These are phyloP conservation scores for Scolopax bukidnonensis DNA, from an alignment of 2,797 vertebrate species.

Conservation along the genomic window DNA sequence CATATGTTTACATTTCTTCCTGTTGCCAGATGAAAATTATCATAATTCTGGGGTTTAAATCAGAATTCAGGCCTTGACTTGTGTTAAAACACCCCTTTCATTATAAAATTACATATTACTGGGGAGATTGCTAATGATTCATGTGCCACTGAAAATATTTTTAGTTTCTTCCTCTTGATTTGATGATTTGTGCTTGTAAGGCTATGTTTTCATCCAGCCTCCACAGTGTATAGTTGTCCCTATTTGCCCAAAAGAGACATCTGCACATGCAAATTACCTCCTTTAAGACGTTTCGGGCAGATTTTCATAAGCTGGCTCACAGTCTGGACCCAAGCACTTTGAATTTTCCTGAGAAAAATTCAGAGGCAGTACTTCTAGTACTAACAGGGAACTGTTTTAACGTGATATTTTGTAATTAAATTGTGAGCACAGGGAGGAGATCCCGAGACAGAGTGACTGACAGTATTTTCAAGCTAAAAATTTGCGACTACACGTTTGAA, in stretches of 20 bases:
- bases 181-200: slow-evolving; percentile 21
- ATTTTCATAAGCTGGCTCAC: background rate
- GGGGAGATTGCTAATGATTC: background rate
- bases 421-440: background rate
- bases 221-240: background rate
- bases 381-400: background rate
- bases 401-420: background rate
- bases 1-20: background rate
- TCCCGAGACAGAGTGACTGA: background rate
- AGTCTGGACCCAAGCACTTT: background rate
- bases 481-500: background rate
- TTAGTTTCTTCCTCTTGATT: slow-evolving; percentile 28
- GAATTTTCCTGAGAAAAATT: background rate
- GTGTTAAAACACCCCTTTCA: background rate
- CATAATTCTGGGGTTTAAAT: background rate
- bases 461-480: background rate
- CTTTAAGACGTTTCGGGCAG: background rate
- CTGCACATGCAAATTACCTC: slow-evolving; percentile 31
- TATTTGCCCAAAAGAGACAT: slow-evolving; percentile 39
- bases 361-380: background rate
- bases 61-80: background rate
- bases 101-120: slow-evolving; percentile 26
- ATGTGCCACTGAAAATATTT: slow-evolving; percentile 29
- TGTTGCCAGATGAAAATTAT: slow-evolving; percentile 14
- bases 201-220: slow-evolving; percentile 31